phyloP scores from a whole-genome alignment of 1,140 invertebrate genomes.

The Drosophila fuyamai region DNA sequence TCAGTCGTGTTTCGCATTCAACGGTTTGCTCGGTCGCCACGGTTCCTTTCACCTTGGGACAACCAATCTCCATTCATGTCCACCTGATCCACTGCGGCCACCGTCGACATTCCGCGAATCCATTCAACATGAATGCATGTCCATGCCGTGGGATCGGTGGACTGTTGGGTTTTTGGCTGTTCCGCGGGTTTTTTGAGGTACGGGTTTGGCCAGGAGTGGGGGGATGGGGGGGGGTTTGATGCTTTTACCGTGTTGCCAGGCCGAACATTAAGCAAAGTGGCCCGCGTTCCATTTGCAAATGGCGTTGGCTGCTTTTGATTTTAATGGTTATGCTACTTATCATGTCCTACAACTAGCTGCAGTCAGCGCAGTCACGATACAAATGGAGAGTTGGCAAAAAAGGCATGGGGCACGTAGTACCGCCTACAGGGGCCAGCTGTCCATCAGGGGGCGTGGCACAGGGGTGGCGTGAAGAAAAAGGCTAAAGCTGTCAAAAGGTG shows the following conservation, averaged over 20 bases:
- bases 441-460: slow-evolving; percentile 3
- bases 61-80: slow-evolving; percentile 36
- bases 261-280: slow-evolving; percentile 78
- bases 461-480: not conserved
- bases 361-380: slow-evolving; percentile 2
- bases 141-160: slow-evolving; percentile 15
- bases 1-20: not conserved
- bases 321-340: slow-evolving; percentile 81
- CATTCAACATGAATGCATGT: slow-evolving; percentile 52
- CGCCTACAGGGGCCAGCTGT: slow-evolving; percentile 19
- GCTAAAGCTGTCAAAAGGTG: not conserved
- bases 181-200: not conserved
- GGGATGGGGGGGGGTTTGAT: slow-evolving; percentile 15
- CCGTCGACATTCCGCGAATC: slow-evolving; percentile 36
- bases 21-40: not conserved
- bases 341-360: slow-evolving; percentile 60
- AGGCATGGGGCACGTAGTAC: slow-evolving; percentile 7
- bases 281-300: slow-evolving; percentile 74
- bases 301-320: slow-evolving; percentile 68
- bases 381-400: slow-evolving; percentile 1
- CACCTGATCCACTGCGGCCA: slow-evolving; percentile 40
- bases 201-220: not conserved
- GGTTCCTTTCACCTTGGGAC: slow-evolving; percentile 13
- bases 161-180: not conserved
- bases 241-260: slow-evolving; percentile 58